Evolutionary conservation across 1,140 invertebrate species (phyloP).

Genomic region (Sycophaga agraensis): DNA sequence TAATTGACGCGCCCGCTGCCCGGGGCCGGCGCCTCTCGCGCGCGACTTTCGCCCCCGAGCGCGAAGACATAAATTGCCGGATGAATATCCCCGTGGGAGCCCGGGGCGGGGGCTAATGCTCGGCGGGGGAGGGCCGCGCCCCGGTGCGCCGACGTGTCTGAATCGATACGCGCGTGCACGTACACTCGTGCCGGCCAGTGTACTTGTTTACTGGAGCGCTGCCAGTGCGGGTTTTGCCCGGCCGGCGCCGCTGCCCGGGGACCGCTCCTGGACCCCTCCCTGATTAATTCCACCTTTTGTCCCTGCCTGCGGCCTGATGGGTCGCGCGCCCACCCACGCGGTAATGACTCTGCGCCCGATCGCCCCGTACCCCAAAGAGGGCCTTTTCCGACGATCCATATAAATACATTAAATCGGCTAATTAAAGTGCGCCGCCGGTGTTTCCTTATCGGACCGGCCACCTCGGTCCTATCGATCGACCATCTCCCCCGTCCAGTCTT

Average conservation of each 20-base stretch:
- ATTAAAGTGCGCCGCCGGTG: not conserved
- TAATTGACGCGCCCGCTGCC: conserved; percentile 35
- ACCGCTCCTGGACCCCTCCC: not conserved
- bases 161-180: conserved; percentile 38
- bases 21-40: not conserved
- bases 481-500: too few species aligned
- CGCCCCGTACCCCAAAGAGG: too few species aligned
- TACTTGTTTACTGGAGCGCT: conserved; percentile 48
- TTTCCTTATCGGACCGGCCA: too few species aligned
- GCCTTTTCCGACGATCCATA: too few species aligned
- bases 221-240: conserved; percentile 29
- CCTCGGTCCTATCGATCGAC: too few species aligned
- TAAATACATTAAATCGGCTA: too few species aligned
- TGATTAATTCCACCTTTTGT: conserved; percentile 48
- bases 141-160: conserved; percentile 24
- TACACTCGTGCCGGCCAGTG: too few species aligned
- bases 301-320: conserved; percentile 13
- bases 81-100: conserved; percentile 48
- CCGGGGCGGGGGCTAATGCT: conserved; percentile 44
- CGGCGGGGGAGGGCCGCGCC: conserved; percentile 11
- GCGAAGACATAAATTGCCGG: conserved; percentile 46
- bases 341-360: too few species aligned
- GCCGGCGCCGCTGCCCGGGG: not conserved
- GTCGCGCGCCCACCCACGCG: too few species aligned
- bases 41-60: conserved; percentile 42